Evolutionary conservation across 2,888 invertebrate genomes (phyloP).

Genomic region (Troides helena): DNA sequence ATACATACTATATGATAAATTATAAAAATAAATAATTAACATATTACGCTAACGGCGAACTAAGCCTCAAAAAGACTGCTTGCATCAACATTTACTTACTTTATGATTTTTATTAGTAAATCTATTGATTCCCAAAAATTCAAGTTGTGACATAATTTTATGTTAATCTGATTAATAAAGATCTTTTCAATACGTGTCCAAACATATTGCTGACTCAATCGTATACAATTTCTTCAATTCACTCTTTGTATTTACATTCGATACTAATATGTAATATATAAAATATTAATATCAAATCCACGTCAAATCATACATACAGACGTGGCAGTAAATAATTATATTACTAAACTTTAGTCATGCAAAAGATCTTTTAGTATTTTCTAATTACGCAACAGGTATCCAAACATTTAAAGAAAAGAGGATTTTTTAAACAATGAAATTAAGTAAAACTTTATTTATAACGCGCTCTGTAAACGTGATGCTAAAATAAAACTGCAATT

Average conservation of each 20-base stretch:
- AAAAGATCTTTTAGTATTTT: too few relatives aligned
- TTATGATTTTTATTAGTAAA: neutral
- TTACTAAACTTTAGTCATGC: too few relatives aligned
- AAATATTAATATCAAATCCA: too few relatives aligned
- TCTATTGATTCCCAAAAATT: too few relatives aligned
- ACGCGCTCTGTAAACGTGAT: neutral
- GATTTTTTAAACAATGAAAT: too few relatives aligned
- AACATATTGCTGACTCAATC: neutral
- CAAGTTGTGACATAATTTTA: too few relatives aligned
- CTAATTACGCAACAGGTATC: too few relatives aligned
- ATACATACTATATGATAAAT: neutral
- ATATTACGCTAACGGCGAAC: slow-evolving; percentile 15
- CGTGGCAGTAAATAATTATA: too few relatives aligned
- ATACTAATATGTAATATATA: neutral
- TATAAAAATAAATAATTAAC: neutral
- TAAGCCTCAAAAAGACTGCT: slow-evolving; percentile 22
- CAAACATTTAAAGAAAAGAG: too few relatives aligned
- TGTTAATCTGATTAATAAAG: too few relatives aligned
- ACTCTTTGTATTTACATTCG: slow-evolving; percentile 3
- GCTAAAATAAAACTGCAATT: neutral
- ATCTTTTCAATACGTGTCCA: neutral
- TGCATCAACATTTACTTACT: slow-evolving; percentile 14
- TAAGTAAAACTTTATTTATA: neutral
- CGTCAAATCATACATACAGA: too few relatives aligned
- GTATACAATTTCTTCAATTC: neutral